Percentiles rank a stretch among this genome's conserved stretches.
phyloP scores from a whole-genome alignment of 2,797 vertebrate genomes.

The Rhinichthys osculus region DNA sequence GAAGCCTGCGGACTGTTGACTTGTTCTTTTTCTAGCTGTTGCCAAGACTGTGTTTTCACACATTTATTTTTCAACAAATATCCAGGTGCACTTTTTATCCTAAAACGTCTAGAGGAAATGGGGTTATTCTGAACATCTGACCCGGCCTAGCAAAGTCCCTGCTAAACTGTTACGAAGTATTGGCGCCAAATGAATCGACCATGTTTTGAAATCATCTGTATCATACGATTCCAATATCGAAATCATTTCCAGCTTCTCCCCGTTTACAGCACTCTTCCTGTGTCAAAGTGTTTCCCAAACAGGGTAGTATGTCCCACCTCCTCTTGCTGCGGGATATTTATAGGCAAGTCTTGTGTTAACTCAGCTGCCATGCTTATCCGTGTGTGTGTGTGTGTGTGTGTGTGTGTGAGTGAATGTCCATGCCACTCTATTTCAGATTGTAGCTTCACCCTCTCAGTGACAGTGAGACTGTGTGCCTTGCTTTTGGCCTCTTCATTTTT shows the following conservation, averaged over 20 bases:
- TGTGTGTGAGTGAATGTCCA: slow-evolving; percentile 61
- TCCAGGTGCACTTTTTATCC: slow-evolving; percentile 5
- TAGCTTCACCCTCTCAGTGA: slow-evolving; percentile 56
- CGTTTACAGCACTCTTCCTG: not conserved
- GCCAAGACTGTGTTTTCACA: not conserved
- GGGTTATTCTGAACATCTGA: not conserved
- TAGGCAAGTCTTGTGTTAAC: slow-evolving; percentile 83
- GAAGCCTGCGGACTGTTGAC: not conserved
- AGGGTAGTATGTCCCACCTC: slow-evolving; percentile 62
- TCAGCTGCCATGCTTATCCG: slow-evolving; percentile 80
- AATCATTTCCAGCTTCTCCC: not conserved
- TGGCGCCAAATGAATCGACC: not conserved
- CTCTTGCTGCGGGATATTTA: slow-evolving; percentile 82
- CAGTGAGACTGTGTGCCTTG: slow-evolving; percentile 59
- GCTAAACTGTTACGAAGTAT: not conserved
- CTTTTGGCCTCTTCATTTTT: slow-evolving; percentile 44
- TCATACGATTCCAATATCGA: not conserved
- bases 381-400: slow-evolving; percentile 65
- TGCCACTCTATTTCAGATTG: slow-evolving; percentile 75
- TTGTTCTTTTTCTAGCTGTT: slow-evolving; percentile 37
- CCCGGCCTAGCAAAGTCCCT: not conserved
- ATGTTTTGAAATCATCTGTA: not conserved
- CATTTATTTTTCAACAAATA: not conserved
- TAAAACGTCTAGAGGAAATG: not conserved
- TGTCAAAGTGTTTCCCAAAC: slow-evolving; percentile 64